Base-by-base conservation (phyloP, 2,797 vertebrate species). In the Molossus molossus region DNA sequence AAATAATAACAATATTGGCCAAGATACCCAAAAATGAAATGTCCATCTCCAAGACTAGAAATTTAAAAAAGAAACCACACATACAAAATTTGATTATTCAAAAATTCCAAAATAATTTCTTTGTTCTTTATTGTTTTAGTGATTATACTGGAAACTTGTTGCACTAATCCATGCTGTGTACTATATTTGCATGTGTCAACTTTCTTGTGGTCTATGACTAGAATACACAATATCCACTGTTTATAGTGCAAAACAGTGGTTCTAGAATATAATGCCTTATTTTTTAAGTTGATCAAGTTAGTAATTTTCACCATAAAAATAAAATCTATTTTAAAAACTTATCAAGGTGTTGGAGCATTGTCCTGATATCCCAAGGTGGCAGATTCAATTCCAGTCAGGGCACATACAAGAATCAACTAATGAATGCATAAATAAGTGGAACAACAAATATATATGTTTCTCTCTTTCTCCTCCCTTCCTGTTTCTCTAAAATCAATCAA, bases 11-110 rank as follows among this genome's bases (percentile, higher is more conserved):
- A 65, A 55, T 58, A 85, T 6, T 73, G 50, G n/a, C 14, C 40
- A 85, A 95, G 57, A 67, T 0, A 65, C 50, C 29, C 37, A 85
- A 90, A 95, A 95, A 57, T 37, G 45, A 87, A 40, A 64, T 80
- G 21, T 72, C 33, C 65, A 72, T 37, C 57, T 55, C 33, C 45
- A 8, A 85, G 25, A 70, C 9, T 62, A 37, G 55, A 72, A 67
- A 69, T 58, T 79, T 37, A 23, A 48, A 64, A 87, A 85, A 72
- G 77, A 87, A 80, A 86, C 21, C 18, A 83, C 12, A 18, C 33
- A n/a, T 6, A 45, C 21, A 95, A 65, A 62, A 62, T 77, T 29
- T 79, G 70, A 87, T 95, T 88, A 29, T 70, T 79, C 64, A 14
- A 76, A 48, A 88, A 62, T 53, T 76, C 87, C 48, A 89, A 53